Evolutionary conservation across 2,797 vertebrate genomes (phyloP), one percentile per base, ranked within the genome.

Genomic region (Melopsittacus undulatus): DNA sequence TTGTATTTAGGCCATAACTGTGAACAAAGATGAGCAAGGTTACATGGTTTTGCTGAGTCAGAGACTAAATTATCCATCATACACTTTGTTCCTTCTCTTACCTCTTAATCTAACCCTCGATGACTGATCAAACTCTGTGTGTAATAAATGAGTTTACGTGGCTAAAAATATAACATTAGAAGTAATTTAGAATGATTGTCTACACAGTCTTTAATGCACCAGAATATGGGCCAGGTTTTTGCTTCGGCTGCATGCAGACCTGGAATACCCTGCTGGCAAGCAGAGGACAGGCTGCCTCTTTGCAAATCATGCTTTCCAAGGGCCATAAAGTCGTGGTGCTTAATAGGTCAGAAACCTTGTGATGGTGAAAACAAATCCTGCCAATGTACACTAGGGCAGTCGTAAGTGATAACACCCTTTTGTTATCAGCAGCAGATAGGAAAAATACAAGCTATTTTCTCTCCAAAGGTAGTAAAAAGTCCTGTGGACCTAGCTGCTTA

Each of bases 301-400:
- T 9, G 27, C 36, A 69, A 66, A 70, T 16, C 43, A 40, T 0
- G 4, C 26, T 43, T 87, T 80, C 66, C 76, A 51, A 84, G 43
- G 15, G 61, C 74, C 61, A 27, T 57, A 48, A 90, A 92, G 40
- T 75, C 92, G 66, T 0, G 0, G 24, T 42, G 87, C 45, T 89
- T 77, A 75, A 88, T 72, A 68, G 79, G 64, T 80, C 87, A 90
- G 66, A 87, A 92, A 88, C n/a, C 49, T 62, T 51, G 66, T 85
- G 66, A 36, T 83, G 68, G 38, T 34, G n/a, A 78, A 78, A 91
- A 54, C 38, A 49, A 26, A 49, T 83, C 63, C 89, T 91, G 45
- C 66, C 49, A 54, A 27, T 3, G 27, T 30, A 54, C 0, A 0
- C 66, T 62, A 40, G 51, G 74, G 82, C 46, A 59, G 9, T 48